Evolutionary conservation across 1,140 invertebrate species (phyloP).

Genomic region (Lamellibrachia luymesi): DNA sequence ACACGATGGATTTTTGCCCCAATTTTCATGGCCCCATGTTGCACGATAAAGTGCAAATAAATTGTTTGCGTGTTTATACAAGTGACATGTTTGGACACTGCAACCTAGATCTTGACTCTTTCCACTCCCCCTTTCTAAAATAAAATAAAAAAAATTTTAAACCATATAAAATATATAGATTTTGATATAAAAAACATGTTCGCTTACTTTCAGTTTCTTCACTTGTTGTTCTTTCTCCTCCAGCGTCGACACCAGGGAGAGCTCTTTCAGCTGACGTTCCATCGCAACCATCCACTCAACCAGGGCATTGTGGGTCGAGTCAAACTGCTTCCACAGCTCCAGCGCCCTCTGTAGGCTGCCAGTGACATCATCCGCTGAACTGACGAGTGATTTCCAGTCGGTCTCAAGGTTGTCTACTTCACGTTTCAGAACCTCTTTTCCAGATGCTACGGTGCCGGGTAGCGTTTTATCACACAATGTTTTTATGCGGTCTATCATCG

Average conservation of each 20-base stretch:
- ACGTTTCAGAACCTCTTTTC: conserved; percentile 14
- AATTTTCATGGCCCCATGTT: too few species aligned
- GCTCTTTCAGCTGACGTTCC: conserved; percentile 81
- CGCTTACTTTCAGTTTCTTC: conserved; percentile 66
- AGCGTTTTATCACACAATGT: neutral
- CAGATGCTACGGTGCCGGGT: neutral
- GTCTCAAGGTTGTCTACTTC: neutral
- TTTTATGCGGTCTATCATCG: neutral
- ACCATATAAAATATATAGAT: too few species aligned
- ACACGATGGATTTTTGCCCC: too few species aligned
- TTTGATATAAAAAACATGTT: neutral
- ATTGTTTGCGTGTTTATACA: too few species aligned
- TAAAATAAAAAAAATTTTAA: neutral
- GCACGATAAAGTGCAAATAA: too few species aligned
- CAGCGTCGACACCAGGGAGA: conserved; percentile 76
- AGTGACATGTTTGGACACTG: too few species aligned
- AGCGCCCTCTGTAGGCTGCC: conserved; percentile 68
- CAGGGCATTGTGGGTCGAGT: conserved; percentile 73
- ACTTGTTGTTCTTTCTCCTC: conserved; percentile 77
- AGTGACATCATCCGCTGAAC: conserved; percentile 48
- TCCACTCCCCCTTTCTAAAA: neutral
- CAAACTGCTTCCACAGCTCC: conserved; percentile 84
- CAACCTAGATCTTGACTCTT: too few species aligned
- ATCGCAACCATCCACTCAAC: conserved; percentile 81
- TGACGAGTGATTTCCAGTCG: conserved; percentile 43